Evolutionary conservation across 2,113 vertebrate species (phyloP), one percentile per base, ranked within the genome.

Genomic region (Pangasianodon gigas): DNA sequence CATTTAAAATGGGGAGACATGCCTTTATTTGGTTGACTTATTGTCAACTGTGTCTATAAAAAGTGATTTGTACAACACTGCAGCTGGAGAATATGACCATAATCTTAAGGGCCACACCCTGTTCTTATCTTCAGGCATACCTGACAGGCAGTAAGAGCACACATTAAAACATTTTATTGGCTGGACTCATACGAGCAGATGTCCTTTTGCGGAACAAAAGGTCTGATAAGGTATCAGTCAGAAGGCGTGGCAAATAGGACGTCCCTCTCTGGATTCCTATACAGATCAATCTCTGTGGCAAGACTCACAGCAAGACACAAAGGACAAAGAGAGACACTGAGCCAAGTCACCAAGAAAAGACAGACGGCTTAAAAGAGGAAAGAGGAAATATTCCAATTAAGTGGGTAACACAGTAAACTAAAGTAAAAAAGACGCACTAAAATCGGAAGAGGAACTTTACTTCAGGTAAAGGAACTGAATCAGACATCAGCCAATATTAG

Each of bases 161-260:
- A 56, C 71, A 86, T 71, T 51, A 19, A 32, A 85, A 52, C 48
- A 85, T 84, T 46, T 79, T 71, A 89, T 87, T 51, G 37, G 52
- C 16, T 85, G 37, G 13, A 52, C 46, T 54, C n/a, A 44, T 77
- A 54, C 11, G 62, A 88, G 86, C 16, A 48, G 69, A 19, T 21
- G 29, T n/a, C 19, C 37, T 32, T 86, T 81, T 87, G 18, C 13
- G 2, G 65, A 83, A 41, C n/a, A 74, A 37, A 37, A 69, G 16
- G 26, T 65, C 37, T 87, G 85, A 89, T 87, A 81, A 91, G 37
- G 21, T 67, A 71, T 85, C 77, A 87, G 75, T 44, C 4, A 71
- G 32, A 89, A 52, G 80, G 54, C 60, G 80, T 81, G 29, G 67
- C n/a, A 8, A 83, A 82, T 3, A 74, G 14, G 54, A 52, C 10